Percentiles rank a stretch among this genome's conserved stretches.
These are phyloP conservation scores for Apis laboriosa DNA, from an alignment of 1,140 invertebrate genomes.

Conservation along the genomic window DNA sequence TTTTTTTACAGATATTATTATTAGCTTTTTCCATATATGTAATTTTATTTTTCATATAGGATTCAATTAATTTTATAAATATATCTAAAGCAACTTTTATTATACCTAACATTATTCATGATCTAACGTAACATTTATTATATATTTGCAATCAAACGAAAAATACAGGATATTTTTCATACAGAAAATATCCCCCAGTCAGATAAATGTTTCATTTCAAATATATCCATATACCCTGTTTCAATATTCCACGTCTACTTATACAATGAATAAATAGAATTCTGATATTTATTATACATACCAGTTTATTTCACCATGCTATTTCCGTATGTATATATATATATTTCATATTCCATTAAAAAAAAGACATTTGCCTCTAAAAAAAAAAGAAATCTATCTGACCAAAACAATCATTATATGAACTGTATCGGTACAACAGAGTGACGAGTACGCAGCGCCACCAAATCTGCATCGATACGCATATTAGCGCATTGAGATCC, in stretches of 20 bases:
- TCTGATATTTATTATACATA: neutral
- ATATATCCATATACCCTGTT: no score
- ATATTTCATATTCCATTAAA: neutral
- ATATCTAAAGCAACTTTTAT: no score
- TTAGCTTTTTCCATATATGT: neutral
- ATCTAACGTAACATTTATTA: no score
- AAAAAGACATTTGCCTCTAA: no score
- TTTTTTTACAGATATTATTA: no score
- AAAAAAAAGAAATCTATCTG: neutral
- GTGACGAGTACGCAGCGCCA: neutral
- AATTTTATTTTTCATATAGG: no score
- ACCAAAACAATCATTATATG: neutral
- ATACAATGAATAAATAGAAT: neutral
- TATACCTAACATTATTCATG: no score
- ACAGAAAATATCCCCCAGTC: no score
- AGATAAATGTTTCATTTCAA: no score
- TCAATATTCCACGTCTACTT: neutral
- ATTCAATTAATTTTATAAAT: no score
- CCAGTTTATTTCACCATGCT: neutral
- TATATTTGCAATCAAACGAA: no score
- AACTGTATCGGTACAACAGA: neutral
- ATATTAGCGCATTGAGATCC: conserved; percentile 29
- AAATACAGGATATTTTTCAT: no score
- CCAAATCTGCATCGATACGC: conserved; percentile 20
- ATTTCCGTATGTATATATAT: neutral